Evolutionary conservation across 2,888 invertebrate genomes (phyloP).

Genomic region (Brachylomia viminalis): DNA sequence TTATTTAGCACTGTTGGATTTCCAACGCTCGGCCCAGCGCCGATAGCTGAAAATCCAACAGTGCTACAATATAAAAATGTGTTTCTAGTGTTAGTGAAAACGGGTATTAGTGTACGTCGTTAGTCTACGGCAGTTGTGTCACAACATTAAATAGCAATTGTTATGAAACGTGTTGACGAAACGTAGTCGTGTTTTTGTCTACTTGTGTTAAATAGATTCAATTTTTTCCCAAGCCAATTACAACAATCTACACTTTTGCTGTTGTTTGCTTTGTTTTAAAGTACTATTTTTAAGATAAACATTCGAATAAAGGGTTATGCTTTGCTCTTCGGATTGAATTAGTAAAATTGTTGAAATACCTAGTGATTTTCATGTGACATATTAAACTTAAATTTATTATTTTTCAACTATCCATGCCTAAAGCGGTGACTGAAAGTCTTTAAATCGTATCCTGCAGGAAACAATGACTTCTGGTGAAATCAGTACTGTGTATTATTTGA

Average conservation of each 20-base stretch:
- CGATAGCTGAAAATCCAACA: not conserved
- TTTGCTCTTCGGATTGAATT: slow-evolving; percentile 1
- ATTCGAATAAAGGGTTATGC: slow-evolving; percentile 6
- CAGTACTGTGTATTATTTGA: slow-evolving; percentile 39
- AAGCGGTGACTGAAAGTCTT: not conserved
- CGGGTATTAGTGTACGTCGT: not conserved
- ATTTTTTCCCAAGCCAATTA: slow-evolving; percentile 26
- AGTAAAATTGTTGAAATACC: not conserved
- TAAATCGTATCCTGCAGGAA: slow-evolving; percentile 2
- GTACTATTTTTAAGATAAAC: not conserved
- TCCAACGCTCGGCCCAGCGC: not conserved
- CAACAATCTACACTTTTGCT: not conserved
- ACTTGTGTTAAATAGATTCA: slow-evolving; percentile 13
- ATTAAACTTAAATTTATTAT: not conserved
- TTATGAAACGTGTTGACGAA: slow-evolving; percentile 19
- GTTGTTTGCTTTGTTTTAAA: slow-evolving; percentile 7
- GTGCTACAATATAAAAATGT: not conserved
- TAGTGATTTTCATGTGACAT: not conserved
- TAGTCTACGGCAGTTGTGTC: slow-evolving; percentile 28
- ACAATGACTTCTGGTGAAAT: not conserved
- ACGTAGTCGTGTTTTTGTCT: slow-evolving; percentile 1
- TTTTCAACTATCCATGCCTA: not conserved
- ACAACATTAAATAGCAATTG: slow-evolving; percentile 9
- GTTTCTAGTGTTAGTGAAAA: not conserved
- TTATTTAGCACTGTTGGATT: not conserved